Evolutionary conservation across 2,797 vertebrate genomes (phyloP), one percentile per base, ranked within the genome.

Genomic region (Phataginus tricuspis): DNA sequence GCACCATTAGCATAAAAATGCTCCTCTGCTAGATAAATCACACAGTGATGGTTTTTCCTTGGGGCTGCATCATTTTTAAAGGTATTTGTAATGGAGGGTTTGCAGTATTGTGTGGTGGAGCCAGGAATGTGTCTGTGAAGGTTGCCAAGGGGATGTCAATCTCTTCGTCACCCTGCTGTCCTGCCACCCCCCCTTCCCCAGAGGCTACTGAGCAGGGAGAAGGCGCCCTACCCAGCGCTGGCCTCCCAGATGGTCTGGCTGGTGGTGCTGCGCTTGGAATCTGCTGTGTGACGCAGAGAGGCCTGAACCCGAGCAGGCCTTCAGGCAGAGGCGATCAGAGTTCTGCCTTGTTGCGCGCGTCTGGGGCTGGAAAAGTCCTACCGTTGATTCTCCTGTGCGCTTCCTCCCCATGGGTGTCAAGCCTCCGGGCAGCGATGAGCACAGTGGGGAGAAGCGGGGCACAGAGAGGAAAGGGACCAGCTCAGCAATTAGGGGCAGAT

Each of bases 331-430:
- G n/a, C 6, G 57, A 45, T 55, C 37, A 15, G 64, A 68, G 69
- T 5, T 4, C 25, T 0, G 12, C 39, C 29, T 15, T 0, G 0
- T 0, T 39, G 49, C 29, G 51, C 4, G 12, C 7, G 2, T 13
- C 34, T 3, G 34, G 4, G 21, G 25, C 5, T 49, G 23, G 15
- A 68, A 64, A 72, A 49, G 34, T 8, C n/a, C 37, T 37, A 11
- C 19, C 6, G 7, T 64, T 0, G 23, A 39, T 29, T 42, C 82
- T 82, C n/a, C 27, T 53, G 6, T 5, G 4, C 0, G 0, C 2
- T 6, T n/a, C 69, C 25, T 78, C 45, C 18, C 19, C 3, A 3
- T 14, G 18, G 4, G 34, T 37, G 39, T 4, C 51, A 69, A 57
- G 45, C 4, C 12, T 16, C 27, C 3, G 10, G 39, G 14, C 45